Percentiles rank a stretch among this genome's conserved stretches.
These are phyloP conservation scores for Semnornis frantzii DNA, from an alignment of 2,113 vertebrate genomes.

Conservation along the genomic window DNA sequence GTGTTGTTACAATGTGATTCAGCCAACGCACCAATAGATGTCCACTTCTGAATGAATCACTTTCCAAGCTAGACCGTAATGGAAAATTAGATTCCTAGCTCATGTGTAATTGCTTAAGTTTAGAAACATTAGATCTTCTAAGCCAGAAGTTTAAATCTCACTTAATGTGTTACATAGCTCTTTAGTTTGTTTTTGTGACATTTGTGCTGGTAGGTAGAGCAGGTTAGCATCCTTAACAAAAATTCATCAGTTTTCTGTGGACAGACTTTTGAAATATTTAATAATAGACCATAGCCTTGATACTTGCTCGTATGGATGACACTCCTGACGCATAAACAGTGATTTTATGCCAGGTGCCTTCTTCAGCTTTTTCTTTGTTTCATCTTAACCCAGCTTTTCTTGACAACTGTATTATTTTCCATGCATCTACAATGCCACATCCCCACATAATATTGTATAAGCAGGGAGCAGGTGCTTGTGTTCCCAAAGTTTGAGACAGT, in stretches of 20 bases:
- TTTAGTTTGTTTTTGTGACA: background rate
- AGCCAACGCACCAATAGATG: background rate
- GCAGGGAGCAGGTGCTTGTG: accelerated
- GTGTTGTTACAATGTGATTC: background rate
- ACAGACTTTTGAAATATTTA: background rate
- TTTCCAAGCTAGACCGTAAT: background rate
- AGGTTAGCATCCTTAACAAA: background rate
- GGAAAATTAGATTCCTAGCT: background rate
- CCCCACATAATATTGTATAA: background rate
- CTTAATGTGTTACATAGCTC: background rate
- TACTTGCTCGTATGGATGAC: background rate
- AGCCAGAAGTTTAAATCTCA: background rate
- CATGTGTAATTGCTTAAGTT: background rate
- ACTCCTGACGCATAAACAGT: background rate
- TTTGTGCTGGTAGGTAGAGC: background rate
- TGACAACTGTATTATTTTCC: background rate
- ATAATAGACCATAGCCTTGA: background rate
- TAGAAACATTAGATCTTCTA: background rate
- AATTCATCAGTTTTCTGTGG: background rate
- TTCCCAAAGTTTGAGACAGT: background rate
- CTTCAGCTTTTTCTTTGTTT: background rate
- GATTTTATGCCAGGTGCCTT: background rate
- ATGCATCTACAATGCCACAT: background rate
- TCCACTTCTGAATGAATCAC: background rate
- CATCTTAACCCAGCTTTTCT: background rate